Base-by-base conservation (phyloP, 2,888 invertebrate species). In the Isoperla grammatica region DNA sequence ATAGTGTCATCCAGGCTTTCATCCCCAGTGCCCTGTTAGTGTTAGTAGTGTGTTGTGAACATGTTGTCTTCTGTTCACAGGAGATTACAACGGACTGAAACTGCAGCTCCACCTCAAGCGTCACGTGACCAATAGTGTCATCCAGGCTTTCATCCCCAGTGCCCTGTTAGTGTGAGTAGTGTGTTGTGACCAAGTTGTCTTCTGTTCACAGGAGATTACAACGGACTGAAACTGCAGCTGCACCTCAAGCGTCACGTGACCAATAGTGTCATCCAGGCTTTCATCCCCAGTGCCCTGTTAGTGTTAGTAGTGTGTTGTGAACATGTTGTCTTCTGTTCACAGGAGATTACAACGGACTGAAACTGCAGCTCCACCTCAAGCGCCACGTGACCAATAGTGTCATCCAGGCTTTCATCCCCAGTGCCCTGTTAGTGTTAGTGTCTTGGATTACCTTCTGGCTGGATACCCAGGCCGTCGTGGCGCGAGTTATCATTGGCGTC, bases 341-440 rank as follows among this genome's bases (percentile, higher is more conserved):
- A 79, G 79, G 79, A 39, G 74, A 74, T 64, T 81, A 80, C 73
- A 79, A 79, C 63, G 81, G 80, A 68, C 73, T 81, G 17, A 73
- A 75, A 62, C 79, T 80, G 64, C 74, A 77, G 62, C 72, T 82
- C 56, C 70, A 74, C 57, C 74, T 81, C 68, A 75, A 76, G 61
- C 73, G 81, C n/a, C 79, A 81, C 68, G 80, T 80, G 71, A 74
- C 77, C 63, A 81, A 79, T 72, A 81, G 81, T 70, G 72, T 81
- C 61, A 77, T 81, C 59, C 80, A 80, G 70, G 76, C 80, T 68
- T 81, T 81, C 72, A 77, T 81, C 63, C 81, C 81, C 4, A 79
- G 79, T 67, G 75, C 75, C 65, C 78, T 78, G 78, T 67, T 79
- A 63, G 75, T 78, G 62, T 74, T 76, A 63, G 76, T 77, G 29